These are phyloP conservation scores for Eupithecia subfuscata DNA, from an alignment of 2,888 invertebrate species.

Conservation along the genomic window DNA sequence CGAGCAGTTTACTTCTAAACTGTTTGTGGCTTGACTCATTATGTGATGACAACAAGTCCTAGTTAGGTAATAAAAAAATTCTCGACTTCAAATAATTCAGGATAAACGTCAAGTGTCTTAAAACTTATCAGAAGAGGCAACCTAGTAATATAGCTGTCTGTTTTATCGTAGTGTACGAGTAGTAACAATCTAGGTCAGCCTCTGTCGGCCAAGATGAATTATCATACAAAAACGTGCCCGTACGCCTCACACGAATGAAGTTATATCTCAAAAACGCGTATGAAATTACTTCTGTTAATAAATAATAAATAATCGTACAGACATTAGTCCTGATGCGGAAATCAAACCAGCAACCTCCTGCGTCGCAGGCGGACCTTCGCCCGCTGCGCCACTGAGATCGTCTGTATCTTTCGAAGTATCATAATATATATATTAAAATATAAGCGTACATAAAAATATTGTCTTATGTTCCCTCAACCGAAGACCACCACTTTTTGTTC, in stretches of 20 bases:
- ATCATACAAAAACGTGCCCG: not conserved
- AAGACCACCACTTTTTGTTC: not conserved
- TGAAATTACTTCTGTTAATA: not conserved
- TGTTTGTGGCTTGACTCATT: not conserved
- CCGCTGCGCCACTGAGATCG: no score
- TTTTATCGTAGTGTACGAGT: no score
- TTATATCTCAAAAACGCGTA: not conserved
- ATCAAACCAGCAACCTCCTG: no score
- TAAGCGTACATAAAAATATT: not conserved
- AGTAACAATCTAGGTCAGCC: no score
- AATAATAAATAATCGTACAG: no score
- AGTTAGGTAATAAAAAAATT: not conserved
- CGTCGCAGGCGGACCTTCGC: no score
- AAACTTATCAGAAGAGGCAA: not conserved
- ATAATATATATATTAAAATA: no score
- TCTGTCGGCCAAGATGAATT: no score
- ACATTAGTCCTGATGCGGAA: no score
- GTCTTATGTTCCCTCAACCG: not conserved
- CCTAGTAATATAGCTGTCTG: no score
- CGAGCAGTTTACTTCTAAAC: conserved; percentile 4
- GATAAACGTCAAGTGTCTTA: not conserved
- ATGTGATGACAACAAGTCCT: not conserved
- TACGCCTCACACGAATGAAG: not conserved
- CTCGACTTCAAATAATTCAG: not conserved
- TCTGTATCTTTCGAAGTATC: not conserved